phyloP scores from a whole-genome alignment of 2,888 invertebrate genomes.

The Polia nebulosa region DNA sequence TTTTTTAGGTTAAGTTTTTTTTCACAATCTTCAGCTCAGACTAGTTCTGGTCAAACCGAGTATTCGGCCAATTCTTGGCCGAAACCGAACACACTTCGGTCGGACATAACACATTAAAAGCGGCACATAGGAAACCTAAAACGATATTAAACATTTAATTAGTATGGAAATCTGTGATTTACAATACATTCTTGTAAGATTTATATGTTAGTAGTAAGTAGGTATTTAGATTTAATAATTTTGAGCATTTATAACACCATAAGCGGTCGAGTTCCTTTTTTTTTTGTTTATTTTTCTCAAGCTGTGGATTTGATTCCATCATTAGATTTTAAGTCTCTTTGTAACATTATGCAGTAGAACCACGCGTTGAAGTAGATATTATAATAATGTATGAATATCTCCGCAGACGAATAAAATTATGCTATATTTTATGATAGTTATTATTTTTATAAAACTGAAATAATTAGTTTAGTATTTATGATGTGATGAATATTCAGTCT shows the following conservation, averaged over 20 bases:
- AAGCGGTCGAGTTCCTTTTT: conserved; percentile 56
- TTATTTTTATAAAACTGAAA: conserved; percentile 41
- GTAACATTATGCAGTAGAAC: background rate
- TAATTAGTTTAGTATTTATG: background rate
- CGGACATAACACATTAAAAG: too few relatives aligned
- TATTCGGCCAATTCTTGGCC: too few relatives aligned
- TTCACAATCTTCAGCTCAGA: too few relatives aligned
- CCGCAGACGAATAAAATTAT: background rate
- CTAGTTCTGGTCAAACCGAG: too few relatives aligned
- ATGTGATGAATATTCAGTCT: background rate
- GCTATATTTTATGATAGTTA: background rate
- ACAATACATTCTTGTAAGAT: conserved; percentile 68
- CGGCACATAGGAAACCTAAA: conserved; percentile 16
- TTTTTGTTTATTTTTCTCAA: conserved; percentile 8
- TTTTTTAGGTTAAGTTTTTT: too few relatives aligned
- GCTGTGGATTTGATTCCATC: conserved; percentile 19
- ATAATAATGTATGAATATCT: background rate
- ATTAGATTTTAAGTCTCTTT: background rate
- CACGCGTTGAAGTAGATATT: background rate
- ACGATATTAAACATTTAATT: conserved; percentile 40
- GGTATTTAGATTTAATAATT: conserved; percentile 43
- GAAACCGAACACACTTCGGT: too few relatives aligned
- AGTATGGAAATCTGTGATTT: conserved; percentile 73
- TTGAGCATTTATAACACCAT: conserved; percentile 58
- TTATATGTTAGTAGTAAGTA: conserved; percentile 52